A percentile compares a stretch with the other conserved stretches of the same genome.
Evolutionary conservation across 1,140 invertebrate species (phyloP).

Genomic region (Drosophila auraria): DNA sequence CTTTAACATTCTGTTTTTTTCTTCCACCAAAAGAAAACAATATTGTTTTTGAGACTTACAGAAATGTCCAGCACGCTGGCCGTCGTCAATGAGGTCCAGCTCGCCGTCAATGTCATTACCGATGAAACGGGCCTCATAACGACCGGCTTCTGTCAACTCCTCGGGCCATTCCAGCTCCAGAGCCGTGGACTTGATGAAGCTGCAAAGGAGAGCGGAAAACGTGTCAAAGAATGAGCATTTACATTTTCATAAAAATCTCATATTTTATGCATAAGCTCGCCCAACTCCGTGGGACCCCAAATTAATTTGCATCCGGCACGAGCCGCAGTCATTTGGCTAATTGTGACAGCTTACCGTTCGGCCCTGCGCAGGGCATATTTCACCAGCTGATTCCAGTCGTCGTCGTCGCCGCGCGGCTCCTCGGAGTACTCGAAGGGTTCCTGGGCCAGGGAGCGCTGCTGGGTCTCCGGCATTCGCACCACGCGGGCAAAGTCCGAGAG

Average conservation of each 20-base stretch:
- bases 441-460: slow-evolving; percentile 87
- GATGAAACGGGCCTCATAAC: slow-evolving; percentile 91
- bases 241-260: slow-evolving; percentile 59
- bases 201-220: slow-evolving; percentile 61
- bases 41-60: slow-evolving; percentile 87
- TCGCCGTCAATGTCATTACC: slow-evolving; percentile 92
- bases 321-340: slow-evolving; percentile 62
- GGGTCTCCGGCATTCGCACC: slow-evolving; percentile 88
- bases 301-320: slow-evolving; percentile 63
- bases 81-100: slow-evolving; percentile 91
- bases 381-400: slow-evolving; percentile 91
- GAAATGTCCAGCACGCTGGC: slow-evolving; percentile 88
- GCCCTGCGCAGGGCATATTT: slow-evolving; percentile 90
- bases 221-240: slow-evolving; percentile 43
- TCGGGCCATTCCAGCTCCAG: slow-evolving; percentile 90
- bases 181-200: slow-evolving; percentile 91
- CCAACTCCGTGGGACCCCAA: slow-evolving; percentile 44
- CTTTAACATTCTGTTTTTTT: too few relatives aligned
- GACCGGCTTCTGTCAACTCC: slow-evolving; percentile 89
- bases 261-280: slow-evolving; percentile 57
- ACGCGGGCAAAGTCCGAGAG: slow-evolving; percentile 90
- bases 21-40: neutral
- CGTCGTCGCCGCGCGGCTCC: slow-evolving; percentile 89
- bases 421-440: slow-evolving; percentile 90
- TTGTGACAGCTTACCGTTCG: slow-evolving; percentile 87